Percentiles rank a stretch among this genome's conserved stretches.
These are phyloP conservation scores for Hyles euphorbiae DNA, from an alignment of 1,140 invertebrate genomes.

Conservation along the genomic window DNA sequence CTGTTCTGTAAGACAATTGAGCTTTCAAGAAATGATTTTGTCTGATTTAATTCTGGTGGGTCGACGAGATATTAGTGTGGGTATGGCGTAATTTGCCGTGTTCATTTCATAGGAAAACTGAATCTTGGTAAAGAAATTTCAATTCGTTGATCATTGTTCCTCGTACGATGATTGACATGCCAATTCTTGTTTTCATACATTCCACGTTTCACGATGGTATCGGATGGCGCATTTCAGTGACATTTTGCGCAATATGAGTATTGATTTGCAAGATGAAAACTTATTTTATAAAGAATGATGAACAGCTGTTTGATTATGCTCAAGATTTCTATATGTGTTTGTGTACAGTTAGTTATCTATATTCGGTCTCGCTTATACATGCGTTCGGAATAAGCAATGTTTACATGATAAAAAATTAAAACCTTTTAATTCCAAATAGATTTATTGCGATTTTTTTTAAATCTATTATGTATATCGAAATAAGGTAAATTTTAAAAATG, in stretches of 20 bases:
- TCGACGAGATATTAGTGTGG: constrained; percentile 17
- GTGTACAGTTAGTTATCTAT: constrained; percentile 35
- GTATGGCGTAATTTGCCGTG: constrained; percentile 14
- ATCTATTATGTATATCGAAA: no score
- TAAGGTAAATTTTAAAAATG: no score
- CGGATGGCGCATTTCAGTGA: constrained; percentile 64
- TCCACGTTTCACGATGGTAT: constrained; percentile 33
- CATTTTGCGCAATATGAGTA: constrained; percentile 73
- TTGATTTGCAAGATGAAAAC: constrained; percentile 65
- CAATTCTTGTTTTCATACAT: constrained; percentile 39
- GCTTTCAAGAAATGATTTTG: not conserved
- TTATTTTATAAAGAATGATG: constrained; percentile 57
- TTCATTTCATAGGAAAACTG: constrained; percentile 19
- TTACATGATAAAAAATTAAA: no score
- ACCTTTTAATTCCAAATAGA: no score
- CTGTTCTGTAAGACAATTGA: constrained; percentile 4
- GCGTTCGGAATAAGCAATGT: no score
- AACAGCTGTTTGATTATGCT: constrained; percentile 65
- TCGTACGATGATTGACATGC: constrained; percentile 40
- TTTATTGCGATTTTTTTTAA: no score
- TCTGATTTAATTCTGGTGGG: not conserved
- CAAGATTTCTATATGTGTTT: constrained; percentile 28
- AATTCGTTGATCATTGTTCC: constrained; percentile 45
- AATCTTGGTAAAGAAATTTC: constrained; percentile 24
- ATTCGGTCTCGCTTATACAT: no score